Evolutionary conservation across 2,888 invertebrate genomes (phyloP).

Genomic region (Camptogramma bilineatum): DNA sequence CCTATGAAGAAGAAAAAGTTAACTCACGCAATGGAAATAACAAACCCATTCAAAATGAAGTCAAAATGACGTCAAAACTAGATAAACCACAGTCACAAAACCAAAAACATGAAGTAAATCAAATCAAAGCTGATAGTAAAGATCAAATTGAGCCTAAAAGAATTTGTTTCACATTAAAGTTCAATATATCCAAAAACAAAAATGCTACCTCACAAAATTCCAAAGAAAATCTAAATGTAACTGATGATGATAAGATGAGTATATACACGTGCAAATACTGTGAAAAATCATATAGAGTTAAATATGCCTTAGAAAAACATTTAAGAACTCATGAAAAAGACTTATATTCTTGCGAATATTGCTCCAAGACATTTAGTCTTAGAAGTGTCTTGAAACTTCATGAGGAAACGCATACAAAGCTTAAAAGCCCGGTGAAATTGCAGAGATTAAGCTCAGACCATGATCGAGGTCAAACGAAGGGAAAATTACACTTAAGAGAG

Average conservation of each 20-base stretch:
- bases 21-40: background rate
- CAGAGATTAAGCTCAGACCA: background rate
- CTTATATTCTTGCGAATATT: background rate
- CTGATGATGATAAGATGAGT: background rate
- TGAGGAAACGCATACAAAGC: slow-evolving; percentile 1
- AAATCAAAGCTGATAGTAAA: background rate
- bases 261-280: background rate
- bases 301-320: slow-evolving; percentile 1
- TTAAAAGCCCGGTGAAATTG: slow-evolving; percentile 1
- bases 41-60: background rate
- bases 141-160: background rate
- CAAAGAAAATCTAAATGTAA: background rate
- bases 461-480: background rate
- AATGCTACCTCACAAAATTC: background rate
- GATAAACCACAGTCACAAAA: background rate
- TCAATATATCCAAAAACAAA: background rate
- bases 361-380: background rate
- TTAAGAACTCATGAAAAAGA: background rate
- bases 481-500: background rate
- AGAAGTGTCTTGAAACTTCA: background rate
- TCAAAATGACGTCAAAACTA: background rate
- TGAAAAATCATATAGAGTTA: slow-evolving; percentile 2
- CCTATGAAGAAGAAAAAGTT: background rate
- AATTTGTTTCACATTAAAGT: background rate
- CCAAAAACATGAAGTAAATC: background rate